Base-by-base conservation (phyloP, 2,113 vertebrate species). In the Myiopsitta monachus region DNA sequence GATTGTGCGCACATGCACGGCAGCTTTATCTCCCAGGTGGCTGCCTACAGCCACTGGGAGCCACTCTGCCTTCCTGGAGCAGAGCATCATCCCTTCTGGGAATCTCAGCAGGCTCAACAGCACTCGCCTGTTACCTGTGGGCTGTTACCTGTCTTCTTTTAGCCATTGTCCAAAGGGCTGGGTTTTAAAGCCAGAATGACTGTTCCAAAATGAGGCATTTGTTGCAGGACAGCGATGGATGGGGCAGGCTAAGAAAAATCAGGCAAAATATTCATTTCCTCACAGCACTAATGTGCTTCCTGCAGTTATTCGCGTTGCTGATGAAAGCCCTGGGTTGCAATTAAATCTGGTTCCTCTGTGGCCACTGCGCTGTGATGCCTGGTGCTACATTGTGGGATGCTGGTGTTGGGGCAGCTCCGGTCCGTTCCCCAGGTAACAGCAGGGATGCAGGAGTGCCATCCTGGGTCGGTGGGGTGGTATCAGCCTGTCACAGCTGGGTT, bases 1-100 rank as follows among this genome's bases (percentile, higher is more conserved):
- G 1, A 46, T 57, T 55, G 51, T 1, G 0, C n/a, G n/a, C 0
- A 0, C 24, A 6, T 18, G 22, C 39, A 46, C 3, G 0, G 9
- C 2, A 2, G 31, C 41, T 66, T 87, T 31, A 51, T 85, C 54
- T 91, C 72, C 62, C 8, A 19, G 67, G 90, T 59, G 79, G 44
- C 70, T 91, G 77, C 74, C 62, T 61, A 9, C 67, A 86, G 62
- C 62, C 84, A 17, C 81, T 6, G 2, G n/a, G 47, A 95, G 12
- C 66, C 63, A 83, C 33, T 68, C 84, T 43, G 87, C 59, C 61
- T 55, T 38, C 78, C 78, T 83, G 84, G 52, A 91, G 59, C 13
- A 4, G 63, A 63, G 64, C 3, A 78, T 52, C 10, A 68, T 51
- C 91, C 87, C 72, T 5, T 73, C 82, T 72, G 51, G 79, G 90